Percentiles rank a stretch among this genome's conserved stretches.
phyloP scores from a whole-genome alignment of 2,888 invertebrate species.

The Brachyptera putata region DNA sequence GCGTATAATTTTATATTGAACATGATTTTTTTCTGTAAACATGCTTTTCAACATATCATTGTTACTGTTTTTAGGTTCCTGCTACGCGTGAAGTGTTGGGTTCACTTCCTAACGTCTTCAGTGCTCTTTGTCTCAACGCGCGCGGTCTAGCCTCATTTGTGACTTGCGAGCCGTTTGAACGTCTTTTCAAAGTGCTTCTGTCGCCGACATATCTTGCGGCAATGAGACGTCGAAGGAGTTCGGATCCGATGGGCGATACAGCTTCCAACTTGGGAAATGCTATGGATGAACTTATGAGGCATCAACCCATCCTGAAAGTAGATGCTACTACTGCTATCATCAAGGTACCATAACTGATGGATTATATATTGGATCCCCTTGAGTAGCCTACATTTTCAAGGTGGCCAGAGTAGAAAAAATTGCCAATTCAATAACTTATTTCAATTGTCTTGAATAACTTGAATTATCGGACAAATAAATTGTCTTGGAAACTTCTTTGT shows the following conservation, averaged over 20 bases:
- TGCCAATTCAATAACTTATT: too few relatives aligned
- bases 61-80: constrained; percentile 56
- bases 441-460: too few relatives aligned
- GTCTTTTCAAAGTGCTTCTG: constrained; percentile 71
- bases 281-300: constrained; percentile 86
- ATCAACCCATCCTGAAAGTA: constrained; percentile 74
- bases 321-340: constrained; percentile 78
- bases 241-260: constrained; percentile 74
- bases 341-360: too few relatives aligned
- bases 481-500: too few relatives aligned
- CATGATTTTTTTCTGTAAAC: too few relatives aligned
- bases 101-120: constrained; percentile 83
- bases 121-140: constrained; percentile 78
- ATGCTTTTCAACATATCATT: too few relatives aligned
- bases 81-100: constrained; percentile 71
- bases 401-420: too few relatives aligned
- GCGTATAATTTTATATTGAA: too few relatives aligned
- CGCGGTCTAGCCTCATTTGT: constrained; percentile 75
- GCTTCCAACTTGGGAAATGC: constrained; percentile 81
- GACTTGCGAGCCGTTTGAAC: constrained; percentile 74
- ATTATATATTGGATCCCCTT: too few relatives aligned
- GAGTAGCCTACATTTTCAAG: too few relatives aligned
- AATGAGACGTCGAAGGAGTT: constrained; percentile 74
- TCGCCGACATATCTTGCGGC: constrained; percentile 80
- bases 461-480: too few relatives aligned